Conservation (phyloP, 2,888 invertebrate species). For the Drosophila meridiana region DNA sequence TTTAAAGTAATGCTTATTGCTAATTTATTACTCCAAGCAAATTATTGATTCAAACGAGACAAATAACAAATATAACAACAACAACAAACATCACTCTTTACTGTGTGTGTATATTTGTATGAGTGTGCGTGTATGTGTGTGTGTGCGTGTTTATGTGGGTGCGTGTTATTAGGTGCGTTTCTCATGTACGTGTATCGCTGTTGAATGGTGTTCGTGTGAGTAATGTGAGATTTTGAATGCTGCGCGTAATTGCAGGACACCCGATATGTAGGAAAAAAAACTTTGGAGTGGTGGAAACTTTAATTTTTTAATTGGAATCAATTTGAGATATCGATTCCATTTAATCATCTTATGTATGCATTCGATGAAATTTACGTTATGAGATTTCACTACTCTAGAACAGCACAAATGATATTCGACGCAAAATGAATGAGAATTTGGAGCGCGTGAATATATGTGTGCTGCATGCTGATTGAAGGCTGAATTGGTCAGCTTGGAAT, state of each 20-base stretch:
- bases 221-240: conserved; percentile 40
- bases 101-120: conserved; percentile 11
- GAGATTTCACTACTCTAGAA: conserved; percentile 82
- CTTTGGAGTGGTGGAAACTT: conserved; percentile 41
- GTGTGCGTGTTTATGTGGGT: conserved; percentile 31
- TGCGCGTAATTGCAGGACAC: conserved; percentile 48
- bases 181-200: conserved; percentile 7
- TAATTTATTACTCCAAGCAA: conserved; percentile 49
- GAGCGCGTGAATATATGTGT: conserved; percentile 59
- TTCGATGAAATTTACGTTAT: conserved; percentile 84
- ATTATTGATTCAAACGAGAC: conserved; percentile 61
- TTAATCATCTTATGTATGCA: conserved; percentile 43
- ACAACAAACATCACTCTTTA: conserved; percentile 59
- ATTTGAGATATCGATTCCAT: conserved; percentile 21
- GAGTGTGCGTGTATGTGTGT: conserved; percentile 5
- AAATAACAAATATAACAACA: conserved; percentile 68
- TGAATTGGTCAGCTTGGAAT: conserved; percentile 29
- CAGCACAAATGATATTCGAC: conserved; percentile 75
- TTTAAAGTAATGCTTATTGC: conserved; percentile 19
- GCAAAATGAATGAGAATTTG: conserved; percentile 23
- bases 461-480: conserved; percentile 46
- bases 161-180: conserved; percentile 13
- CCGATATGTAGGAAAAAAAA: conserved; percentile 45
- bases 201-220: conserved; percentile 10
- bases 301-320: conserved; percentile 47